Conservation (phyloP, 2,888 invertebrate species). For the Dascillus cervinus region DNA sequence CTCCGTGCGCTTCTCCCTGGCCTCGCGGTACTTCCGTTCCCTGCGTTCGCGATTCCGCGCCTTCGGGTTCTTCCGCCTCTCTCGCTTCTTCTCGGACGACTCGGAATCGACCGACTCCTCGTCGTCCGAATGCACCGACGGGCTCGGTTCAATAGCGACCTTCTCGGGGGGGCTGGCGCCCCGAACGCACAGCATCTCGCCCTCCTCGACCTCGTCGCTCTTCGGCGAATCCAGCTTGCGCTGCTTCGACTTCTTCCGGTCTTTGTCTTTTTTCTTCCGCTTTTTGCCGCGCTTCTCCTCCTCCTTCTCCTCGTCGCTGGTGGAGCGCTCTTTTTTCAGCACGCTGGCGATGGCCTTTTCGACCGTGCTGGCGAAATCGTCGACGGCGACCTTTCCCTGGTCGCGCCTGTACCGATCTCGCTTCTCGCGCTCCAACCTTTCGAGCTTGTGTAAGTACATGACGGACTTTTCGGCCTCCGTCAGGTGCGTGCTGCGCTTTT, state of each 20-base stretch:
- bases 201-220: conserved; percentile 57
- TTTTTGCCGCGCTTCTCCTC: conserved; percentile 44
- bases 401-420: conserved; percentile 31
- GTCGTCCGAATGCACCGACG: conserved; percentile 28
- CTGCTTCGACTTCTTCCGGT: conserved; percentile 50
- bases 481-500: conserved; percentile 32
- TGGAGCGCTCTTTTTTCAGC: conserved; percentile 55
- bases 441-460: conserved; percentile 37
- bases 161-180: conserved; percentile 59
- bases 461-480: conserved; percentile 43
- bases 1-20: conserved; percentile 36
- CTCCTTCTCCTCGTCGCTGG: conserved; percentile 34
- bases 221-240: conserved; percentile 42
- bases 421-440: conserved; percentile 37
- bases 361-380: conserved; percentile 73
- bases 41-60: conserved; percentile 9
- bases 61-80: conserved; percentile 14
- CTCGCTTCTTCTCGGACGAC: conserved; percentile 34
- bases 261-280: conserved; percentile 52
- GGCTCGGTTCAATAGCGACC: conserved; percentile 11
- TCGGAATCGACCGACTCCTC: conserved; percentile 53
- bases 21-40: conserved; percentile 19
- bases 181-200: conserved; percentile 71
- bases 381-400: conserved; percentile 34
- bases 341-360: conserved; percentile 72